Evolutionary conservation across 2,113 vertebrate genomes (phyloP).

Genomic region (Pterophyllum scalare): DNA sequence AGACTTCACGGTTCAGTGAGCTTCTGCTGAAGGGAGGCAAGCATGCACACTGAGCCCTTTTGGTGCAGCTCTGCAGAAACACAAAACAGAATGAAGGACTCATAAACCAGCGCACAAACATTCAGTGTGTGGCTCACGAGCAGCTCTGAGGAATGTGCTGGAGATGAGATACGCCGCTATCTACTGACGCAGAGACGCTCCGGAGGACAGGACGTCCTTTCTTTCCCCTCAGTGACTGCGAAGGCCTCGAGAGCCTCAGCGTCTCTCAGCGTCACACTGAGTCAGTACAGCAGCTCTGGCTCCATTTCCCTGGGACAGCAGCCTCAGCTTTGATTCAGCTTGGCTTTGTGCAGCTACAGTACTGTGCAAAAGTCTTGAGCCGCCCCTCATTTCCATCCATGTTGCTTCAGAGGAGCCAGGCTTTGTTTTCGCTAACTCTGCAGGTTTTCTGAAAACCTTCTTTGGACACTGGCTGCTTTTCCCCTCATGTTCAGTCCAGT

Average conservation of each 20-base stretch:
- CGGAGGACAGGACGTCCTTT: neutral
- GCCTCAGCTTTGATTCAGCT: too few species aligned
- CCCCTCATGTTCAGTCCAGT: too few species aligned
- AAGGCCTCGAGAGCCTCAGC: neutral
- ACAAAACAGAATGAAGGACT: neutral
- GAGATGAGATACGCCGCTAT: neutral
- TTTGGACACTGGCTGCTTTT: neutral
- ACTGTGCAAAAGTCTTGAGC: neutral
- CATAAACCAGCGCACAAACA: neutral
- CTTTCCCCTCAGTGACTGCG: neutral
- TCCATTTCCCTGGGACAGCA: too few species aligned
- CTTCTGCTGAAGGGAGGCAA: neutral
- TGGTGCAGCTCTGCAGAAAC: neutral
- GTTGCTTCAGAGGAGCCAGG: neutral
- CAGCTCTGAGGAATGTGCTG: neutral
- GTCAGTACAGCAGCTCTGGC: rapidly evolving
- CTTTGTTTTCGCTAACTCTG: neutral
- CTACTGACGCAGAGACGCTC: neutral
- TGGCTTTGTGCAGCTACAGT: too few species aligned
- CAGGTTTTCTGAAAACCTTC: neutral
- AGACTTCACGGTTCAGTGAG: neutral
- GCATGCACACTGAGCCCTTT: neutral
- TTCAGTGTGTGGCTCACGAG: neutral
- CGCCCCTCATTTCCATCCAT: neutral
- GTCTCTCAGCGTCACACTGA: neutral